phyloP scores from a whole-genome alignment of 2,888 invertebrate genomes.

The Steinernema scapterisci region DNA sequence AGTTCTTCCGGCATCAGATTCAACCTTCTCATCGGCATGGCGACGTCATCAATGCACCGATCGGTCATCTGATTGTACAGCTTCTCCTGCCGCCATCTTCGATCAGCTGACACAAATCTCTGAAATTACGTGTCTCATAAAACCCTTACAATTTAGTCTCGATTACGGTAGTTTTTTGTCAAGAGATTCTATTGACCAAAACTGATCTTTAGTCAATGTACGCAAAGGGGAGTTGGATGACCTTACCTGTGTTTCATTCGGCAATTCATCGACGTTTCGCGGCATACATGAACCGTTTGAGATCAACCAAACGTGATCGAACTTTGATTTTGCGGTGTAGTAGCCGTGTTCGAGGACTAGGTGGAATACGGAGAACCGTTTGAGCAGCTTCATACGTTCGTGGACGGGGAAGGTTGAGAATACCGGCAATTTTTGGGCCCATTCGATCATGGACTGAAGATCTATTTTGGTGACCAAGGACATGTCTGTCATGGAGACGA shows the following conservation, averaged over 20 bases:
- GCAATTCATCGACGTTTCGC: conserved; percentile 56
- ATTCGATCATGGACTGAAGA: conserved; percentile 89
- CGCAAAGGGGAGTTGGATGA: neutral
- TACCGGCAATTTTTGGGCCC: conserved; percentile 94
- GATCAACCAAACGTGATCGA: conserved; percentile 64
- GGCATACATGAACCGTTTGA: conserved; percentile 65
- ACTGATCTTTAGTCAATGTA: too few relatives aligned
- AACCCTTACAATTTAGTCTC: neutral
- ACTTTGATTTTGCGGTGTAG: conserved; percentile 50
- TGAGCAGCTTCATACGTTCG: conserved; percentile 77
- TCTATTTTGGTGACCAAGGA: conserved; percentile 69
- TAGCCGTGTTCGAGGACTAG: conserved; percentile 55
- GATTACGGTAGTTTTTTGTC: too few relatives aligned
- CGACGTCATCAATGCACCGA: conserved; percentile 63
- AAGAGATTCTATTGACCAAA: neutral
- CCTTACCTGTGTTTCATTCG: conserved; percentile 49
- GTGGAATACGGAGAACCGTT: conserved; percentile 51
- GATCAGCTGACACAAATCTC: conserved; percentile 58
- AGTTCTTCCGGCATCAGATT: conserved; percentile 59
- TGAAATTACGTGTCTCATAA: conserved; percentile 29
- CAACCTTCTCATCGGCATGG: conserved; percentile 57
- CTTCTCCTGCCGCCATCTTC: conserved; percentile 65
- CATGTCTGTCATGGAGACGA: conserved; percentile 55
- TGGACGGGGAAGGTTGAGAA: conserved; percentile 86
- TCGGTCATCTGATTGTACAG: conserved; percentile 65